Evolutionary conservation across 2,888 invertebrate species (phyloP).

Genomic region (Bombylius major): DNA sequence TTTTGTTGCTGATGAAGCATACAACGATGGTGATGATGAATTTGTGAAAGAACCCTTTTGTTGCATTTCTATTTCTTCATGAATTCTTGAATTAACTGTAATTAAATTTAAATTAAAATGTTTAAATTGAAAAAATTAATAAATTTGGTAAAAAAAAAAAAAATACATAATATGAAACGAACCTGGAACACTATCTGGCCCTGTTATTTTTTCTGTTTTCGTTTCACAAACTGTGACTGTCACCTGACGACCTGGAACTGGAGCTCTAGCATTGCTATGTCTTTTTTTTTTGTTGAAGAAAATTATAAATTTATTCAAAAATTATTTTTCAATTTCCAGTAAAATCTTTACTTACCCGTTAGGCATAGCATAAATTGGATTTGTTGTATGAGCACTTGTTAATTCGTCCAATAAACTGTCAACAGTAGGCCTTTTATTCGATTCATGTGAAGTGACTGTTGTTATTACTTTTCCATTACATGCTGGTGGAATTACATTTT

Average conservation of each 20-base stretch:
- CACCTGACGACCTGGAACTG: slow-evolving; percentile 39
- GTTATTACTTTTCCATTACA: slow-evolving; percentile 27
- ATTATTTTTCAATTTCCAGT: too few species aligned
- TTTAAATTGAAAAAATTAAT: background rate
- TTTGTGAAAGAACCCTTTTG: slow-evolving; percentile 29
- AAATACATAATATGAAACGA: background rate
- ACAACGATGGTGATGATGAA: slow-evolving; percentile 14
- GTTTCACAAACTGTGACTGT: slow-evolving; percentile 48
- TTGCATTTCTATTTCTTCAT: slow-evolving; percentile 30
- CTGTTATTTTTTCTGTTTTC: slow-evolving; percentile 44
- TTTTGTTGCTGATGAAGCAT: slow-evolving; percentile 77
- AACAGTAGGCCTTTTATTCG: slow-evolving; percentile 58
- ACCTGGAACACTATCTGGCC: slow-evolving; percentile 30
- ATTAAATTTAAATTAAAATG: background rate
- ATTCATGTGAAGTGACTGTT: slow-evolving; percentile 30
- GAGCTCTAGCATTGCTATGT: slow-evolving; percentile 21
- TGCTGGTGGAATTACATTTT: slow-evolving; percentile 25
- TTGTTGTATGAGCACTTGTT: slow-evolving; percentile 32
- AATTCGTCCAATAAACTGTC: slow-evolving; percentile 84
- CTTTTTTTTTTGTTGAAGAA: background rate
- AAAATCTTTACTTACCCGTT: slow-evolving; percentile 47
- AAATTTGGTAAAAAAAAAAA: background rate
- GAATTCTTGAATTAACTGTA: slow-evolving; percentile 23
- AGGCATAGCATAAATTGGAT: slow-evolving; percentile 47
- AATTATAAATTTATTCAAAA: too few species aligned